A percentile compares a stretch with the other conserved stretches of the same genome.
These are phyloP conservation scores for Salvelinus fontinalis DNA, from an alignment of 2,113 vertebrate species.

Conservation along the genomic window DNA sequence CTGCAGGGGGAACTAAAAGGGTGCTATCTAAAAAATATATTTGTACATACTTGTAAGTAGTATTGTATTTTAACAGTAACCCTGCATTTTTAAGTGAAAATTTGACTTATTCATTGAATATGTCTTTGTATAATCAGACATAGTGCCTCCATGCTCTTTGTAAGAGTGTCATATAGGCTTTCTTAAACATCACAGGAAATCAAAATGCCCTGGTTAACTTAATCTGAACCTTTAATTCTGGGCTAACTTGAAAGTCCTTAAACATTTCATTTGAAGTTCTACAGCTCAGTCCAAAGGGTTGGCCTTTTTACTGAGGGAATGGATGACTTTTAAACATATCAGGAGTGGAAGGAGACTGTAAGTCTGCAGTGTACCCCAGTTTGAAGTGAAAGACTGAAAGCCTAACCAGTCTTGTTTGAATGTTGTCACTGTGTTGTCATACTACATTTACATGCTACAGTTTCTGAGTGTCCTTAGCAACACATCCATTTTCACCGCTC, in stretches of 20 bases:
- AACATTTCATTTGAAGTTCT: not conserved
- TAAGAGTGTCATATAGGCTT: not conserved
- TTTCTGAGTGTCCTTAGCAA: not conserved
- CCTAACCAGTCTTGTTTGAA: not conserved
- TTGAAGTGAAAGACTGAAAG: not conserved
- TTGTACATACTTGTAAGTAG: conserved; percentile 5
- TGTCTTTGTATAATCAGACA: not conserved
- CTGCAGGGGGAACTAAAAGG: not conserved
- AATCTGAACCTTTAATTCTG: not conserved
- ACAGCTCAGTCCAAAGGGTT: not conserved
- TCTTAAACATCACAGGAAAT: not conserved
- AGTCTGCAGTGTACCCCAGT: not conserved
- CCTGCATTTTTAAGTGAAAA: not conserved
- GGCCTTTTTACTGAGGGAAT: not conserved
- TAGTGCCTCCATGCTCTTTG: not conserved
- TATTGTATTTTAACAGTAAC: conserved; percentile 1
- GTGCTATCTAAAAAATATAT: not conserved
- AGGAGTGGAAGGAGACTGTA: not conserved
- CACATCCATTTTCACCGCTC: not conserved
- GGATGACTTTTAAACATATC: not conserved
- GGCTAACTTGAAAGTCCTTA: not conserved
- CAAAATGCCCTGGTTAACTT: not conserved
- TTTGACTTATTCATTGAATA: not conserved
- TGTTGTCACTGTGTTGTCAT: not conserved
- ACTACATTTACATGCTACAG: not conserved